Conservation (phyloP, 2,113 vertebrate species). For the Misgurnus mizolepis region DNA sequence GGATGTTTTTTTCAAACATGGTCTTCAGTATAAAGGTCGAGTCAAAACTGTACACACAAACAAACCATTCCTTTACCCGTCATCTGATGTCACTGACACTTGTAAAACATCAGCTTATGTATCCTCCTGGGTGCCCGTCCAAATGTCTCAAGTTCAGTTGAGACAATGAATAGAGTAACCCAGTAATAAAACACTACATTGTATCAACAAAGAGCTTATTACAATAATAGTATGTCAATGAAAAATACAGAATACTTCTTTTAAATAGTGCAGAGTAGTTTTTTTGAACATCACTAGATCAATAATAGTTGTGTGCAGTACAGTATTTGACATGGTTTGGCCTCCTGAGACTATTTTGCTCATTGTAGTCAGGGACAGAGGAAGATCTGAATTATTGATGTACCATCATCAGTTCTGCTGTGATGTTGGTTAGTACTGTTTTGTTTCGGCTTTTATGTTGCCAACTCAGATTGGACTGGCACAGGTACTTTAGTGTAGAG, state of each 20-base stretch:
- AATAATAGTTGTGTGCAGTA: slow-evolving; percentile 18
- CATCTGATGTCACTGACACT: not conserved
- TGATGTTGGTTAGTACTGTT: slow-evolving; percentile 14
- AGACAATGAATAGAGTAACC: not conserved
- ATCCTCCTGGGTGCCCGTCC: not conserved
- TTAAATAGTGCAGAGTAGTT: not conserved
- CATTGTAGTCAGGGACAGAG: slow-evolving; percentile 57
- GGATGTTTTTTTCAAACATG: too few species aligned
- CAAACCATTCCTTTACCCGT: not conserved
- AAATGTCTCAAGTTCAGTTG: not conserved
- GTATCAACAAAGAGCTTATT: not conserved
- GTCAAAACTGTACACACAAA: too few species aligned
- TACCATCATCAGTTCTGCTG: slow-evolving; percentile 57
- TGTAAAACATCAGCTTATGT: not conserved
- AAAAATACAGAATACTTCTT: not conserved
- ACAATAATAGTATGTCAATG: not conserved
- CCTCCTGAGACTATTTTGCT: slow-evolving; percentile 33
- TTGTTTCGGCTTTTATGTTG: slow-evolving; percentile 7
- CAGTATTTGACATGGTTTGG: slow-evolving; percentile 6
- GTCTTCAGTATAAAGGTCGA: too few species aligned
- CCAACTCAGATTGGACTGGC: slow-evolving; percentile 27
- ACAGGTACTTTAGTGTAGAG: not conserved
- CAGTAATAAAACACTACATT: not conserved
- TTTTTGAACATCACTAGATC: not conserved
- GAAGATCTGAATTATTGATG: slow-evolving; percentile 66